Percentiles rank a stretch among this genome's conserved stretches.
Evolutionary conservation across 2,797 vertebrate genomes (phyloP).

Genomic region (Paratrypauchen microcephalus): DNA sequence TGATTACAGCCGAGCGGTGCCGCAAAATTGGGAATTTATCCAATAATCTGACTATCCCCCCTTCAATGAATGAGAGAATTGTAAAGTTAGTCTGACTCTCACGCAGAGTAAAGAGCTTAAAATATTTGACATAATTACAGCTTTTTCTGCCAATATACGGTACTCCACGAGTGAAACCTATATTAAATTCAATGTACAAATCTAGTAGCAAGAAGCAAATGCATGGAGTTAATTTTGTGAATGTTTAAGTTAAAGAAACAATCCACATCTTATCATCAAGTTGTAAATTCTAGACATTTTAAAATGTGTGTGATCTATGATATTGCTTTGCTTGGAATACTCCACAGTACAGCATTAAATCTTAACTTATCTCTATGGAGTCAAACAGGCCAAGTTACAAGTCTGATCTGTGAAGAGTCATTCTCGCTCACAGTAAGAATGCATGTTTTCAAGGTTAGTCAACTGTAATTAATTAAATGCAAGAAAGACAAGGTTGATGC

Average conservation of each 20-base stretch:
- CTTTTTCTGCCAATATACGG: conserved; percentile 18
- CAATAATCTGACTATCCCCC: conserved; percentile 76
- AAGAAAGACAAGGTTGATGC: neutral
- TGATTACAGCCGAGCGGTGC: conserved; percentile 76
- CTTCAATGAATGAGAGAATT: conserved; percentile 42
- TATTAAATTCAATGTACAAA: conserved; percentile 41
- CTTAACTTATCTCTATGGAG: neutral
- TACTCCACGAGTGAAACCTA: conserved; percentile 26
- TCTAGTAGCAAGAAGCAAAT: neutral
- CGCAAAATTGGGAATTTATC: conserved; percentile 81
- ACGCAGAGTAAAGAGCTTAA: conserved; percentile 43
- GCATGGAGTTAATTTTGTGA: neutral
- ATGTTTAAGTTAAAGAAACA: too few species aligned
- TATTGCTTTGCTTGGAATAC: neutral
- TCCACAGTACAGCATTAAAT: neutral
- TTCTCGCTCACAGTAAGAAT: conserved; percentile 6
- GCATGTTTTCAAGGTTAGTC: conserved; percentile 20
- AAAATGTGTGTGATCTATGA: too few species aligned
- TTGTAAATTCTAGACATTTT: neutral
- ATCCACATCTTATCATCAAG: neutral
- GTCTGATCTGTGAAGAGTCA: too few species aligned
- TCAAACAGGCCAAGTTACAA: neutral
- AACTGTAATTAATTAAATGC: neutral
- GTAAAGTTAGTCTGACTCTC: conserved; percentile 56
- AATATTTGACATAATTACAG: conserved; percentile 53